Percentiles rank a stretch among this genome's conserved stretches.
phyloP scores from a whole-genome alignment of 37 sponge, comb jelly and placozoan genomes.

The Cladorhizidae sp. region DNA sequence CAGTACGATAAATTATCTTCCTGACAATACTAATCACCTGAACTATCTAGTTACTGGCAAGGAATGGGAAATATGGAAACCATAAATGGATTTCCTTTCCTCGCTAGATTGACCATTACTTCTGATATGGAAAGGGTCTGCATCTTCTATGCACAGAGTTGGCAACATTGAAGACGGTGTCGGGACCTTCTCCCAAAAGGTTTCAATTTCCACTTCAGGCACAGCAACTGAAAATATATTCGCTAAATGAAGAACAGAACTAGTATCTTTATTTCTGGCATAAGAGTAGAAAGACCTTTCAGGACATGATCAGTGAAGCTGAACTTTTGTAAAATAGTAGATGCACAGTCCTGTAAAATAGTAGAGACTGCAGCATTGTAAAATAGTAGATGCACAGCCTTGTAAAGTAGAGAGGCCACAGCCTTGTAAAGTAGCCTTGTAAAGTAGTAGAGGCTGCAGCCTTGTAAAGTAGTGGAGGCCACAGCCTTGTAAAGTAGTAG shows the following conservation, averaged over 20 bases:
- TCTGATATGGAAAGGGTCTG: not conserved
- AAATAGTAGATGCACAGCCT: conserved; percentile 13
- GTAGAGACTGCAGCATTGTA: not conserved
- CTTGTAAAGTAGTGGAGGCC: too few relatives aligned
- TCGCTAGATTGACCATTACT: conserved; percentile 4
- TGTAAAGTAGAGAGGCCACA: too few relatives aligned
- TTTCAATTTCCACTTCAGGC: conserved; percentile 5
- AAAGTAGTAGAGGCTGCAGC: too few relatives aligned
- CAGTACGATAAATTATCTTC: conserved; percentile 39
- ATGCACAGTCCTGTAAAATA: too few relatives aligned
- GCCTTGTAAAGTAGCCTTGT: not conserved
- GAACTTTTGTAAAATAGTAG: conserved; percentile 10
- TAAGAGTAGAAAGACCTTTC: conserved; percentile 4
- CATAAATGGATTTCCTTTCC: conserved; percentile 10
- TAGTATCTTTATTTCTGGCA: conserved; percentile 3
- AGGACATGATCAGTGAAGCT: conserved; percentile 13
- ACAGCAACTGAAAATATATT: conserved; percentile 3
- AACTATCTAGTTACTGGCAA: conserved; percentile 4
- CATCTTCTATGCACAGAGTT: not conserved
- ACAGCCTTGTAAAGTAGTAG: too few relatives aligned
- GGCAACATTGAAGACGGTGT: not conserved
- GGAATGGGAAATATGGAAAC: conserved; percentile 5
- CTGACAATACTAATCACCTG: conserved; percentile 2
- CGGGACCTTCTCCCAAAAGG: not conserved
- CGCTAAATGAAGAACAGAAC: not conserved